Evolutionary conservation across 2,888 invertebrate species (phyloP).

Genomic region (Aphodius granarius): DNA sequence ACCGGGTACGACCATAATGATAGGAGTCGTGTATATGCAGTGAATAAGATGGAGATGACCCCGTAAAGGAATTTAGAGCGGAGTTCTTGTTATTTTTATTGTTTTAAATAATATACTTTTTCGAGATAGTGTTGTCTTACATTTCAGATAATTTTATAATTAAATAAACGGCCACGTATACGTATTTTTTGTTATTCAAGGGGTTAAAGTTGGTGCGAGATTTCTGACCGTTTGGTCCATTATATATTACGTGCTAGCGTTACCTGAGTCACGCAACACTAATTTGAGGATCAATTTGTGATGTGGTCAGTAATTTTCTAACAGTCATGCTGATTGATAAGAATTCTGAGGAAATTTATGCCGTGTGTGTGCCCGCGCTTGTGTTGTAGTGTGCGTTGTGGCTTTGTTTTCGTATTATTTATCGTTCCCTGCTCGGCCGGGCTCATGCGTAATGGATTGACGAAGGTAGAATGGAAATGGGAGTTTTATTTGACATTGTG

Average conservation of each 20-base stretch:
- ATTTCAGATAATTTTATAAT: too few relatives aligned
- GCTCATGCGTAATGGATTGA: background rate
- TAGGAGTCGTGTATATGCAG: background rate
- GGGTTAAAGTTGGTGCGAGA: background rate
- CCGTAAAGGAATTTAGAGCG: background rate
- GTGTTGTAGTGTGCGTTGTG: background rate
- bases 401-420: background rate
- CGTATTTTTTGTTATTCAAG: too few relatives aligned
- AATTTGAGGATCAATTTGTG: slow-evolving; percentile 16
- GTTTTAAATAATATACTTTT: too few relatives aligned
- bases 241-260: slow-evolving; percentile 15
- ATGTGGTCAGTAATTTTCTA: slow-evolving; percentile 16
- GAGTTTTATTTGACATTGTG: background rate
- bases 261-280: slow-evolving; percentile 22
- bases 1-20: background rate
- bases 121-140: too few relatives aligned
- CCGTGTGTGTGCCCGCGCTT: background rate
- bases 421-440: background rate
- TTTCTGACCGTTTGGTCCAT: background rate
- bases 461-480: background rate
- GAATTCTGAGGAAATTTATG: background rate
- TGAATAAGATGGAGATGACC: background rate
- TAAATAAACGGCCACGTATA: too few relatives aligned
- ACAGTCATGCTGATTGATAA: slow-evolving; percentile 15
- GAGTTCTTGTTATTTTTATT: background rate